Base-by-base conservation (phyloP, 2,113 vertebrate species). In the Sula dactylatra region DNA sequence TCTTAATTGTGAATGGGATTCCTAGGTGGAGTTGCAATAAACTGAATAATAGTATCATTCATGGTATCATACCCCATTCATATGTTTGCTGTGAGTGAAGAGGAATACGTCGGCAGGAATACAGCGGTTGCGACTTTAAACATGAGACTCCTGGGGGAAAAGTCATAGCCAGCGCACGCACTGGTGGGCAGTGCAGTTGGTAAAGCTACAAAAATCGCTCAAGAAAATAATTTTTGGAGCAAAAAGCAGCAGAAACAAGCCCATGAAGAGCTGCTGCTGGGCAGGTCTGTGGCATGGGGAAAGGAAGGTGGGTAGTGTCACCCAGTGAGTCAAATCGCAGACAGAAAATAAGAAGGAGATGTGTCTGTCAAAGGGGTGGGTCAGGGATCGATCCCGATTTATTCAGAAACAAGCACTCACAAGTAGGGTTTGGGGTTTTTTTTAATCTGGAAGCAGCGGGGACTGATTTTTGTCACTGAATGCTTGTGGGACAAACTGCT, bases 31-130 rank as follows among this genome's bases (percentile, higher is more conserved):
- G 92, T 62, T 86, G 88, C 90, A 91, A 94, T 88, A 93, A 94
- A 94, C 70, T 73, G 82, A 95, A 95, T 94, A 95, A 92, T 82
- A 86, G 86, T 32, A 47, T 93, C 94, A 67, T 94, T 96, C 91
- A 61, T 71, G 78, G 81, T 93, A 70, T 92, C 89, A 38, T 90
- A 45, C 86, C 83, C 92, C 85, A 76, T 86, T 94, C 72, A 26
- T 67, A 36, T 19, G 34, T 96, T 94, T 87, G 40, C 89, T 94
- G 2, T 65, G 59, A 85, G 92, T 82, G 64, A 76, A 81, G 84
- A 62, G 87, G 64, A 70, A 17, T 72, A 59, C 44, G 16, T 16
- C 31, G 10, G 69, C 83, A 81, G 84, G 65, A 38, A 10, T 8
- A n/a, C 7, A 32, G 52, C 5, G 36, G 55, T 18, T 77, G 82